Evolutionary conservation across 1,140 invertebrate genomes (phyloP), one percentile per base, ranked within the genome.

Genomic region (Battus philenor): DNA sequence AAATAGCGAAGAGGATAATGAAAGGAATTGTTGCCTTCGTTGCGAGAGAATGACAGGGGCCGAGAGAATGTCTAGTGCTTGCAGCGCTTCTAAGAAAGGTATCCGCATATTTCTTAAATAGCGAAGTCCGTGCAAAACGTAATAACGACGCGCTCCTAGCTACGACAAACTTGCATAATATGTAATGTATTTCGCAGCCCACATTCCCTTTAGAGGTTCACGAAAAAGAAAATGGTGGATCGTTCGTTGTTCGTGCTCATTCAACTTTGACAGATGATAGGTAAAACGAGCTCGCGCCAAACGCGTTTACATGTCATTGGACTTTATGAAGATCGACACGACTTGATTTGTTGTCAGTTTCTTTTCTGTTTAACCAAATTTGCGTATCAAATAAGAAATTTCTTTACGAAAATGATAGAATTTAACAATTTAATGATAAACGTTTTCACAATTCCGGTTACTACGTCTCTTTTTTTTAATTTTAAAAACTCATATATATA

Each of bases 61-160:
- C 4, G 18, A 7, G 5, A 9, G 16, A 15, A 26, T 9, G 13
- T 26, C 34, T 17, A 10, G 15, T 22, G n/a, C 41, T 34, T 26
- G 27, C 46, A 32, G 45, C 30, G 48, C 53, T 49, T 50, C 44
- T 18, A 41, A 11, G 17, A 50, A 41, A 45, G 47, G 15, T 43
- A 44, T 44, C 54, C 49, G 51, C 54, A 59, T 70, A 70, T 68
- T 66, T 68, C 50, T 60, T 57, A 32, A 58, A 62, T 59, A 54
- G 59, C 59, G 11, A 45, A 36, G 54, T 57, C 54, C 33, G 17
- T 48, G 54, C 53, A 64, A 61, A 76, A 68, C 73, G 65, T 67
- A 76, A 73, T 76, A 76, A 68, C 55, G 46, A 44, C 43, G 34
- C 46, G 39, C 26, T 52, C 32, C 51, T 46, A 43, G 54, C 51